phyloP scores from a whole-genome alignment of 2,797 vertebrate species.

The Oryzias dopingdopingensis region DNA sequence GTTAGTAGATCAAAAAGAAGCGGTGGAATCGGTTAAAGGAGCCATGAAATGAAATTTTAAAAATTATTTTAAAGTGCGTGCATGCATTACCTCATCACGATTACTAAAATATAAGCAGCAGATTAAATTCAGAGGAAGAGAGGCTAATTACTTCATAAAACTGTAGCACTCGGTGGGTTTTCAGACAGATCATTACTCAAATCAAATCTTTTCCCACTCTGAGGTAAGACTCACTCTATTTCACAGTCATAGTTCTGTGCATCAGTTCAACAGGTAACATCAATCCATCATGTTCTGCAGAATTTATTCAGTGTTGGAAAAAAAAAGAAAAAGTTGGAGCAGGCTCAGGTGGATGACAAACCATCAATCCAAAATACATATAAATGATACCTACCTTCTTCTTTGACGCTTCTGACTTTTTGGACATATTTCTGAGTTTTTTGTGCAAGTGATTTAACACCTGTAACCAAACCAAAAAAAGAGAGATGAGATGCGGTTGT shows the following conservation, averaged over 20 bases:
- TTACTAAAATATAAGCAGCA: not conserved
- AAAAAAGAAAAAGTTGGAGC: not conserved
- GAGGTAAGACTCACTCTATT: not conserved
- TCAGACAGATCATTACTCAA: too few relatives aligned
- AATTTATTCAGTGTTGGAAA: not conserved
- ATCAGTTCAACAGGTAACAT: slow-evolving; percentile 4
- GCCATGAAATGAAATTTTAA: too few relatives aligned
- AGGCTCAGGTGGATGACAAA: not conserved
- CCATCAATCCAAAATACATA: not conserved
- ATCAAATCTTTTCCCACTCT: not conserved
- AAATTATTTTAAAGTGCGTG: not conserved
- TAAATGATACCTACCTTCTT: slow-evolving; percentile 86
- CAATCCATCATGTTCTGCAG: too few relatives aligned
- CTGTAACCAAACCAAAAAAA: slow-evolving; percentile 72
- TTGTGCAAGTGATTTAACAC: slow-evolving; percentile 96
- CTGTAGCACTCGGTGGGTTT: too few relatives aligned
- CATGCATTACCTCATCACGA: not conserved
- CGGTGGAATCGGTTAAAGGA: too few relatives aligned
- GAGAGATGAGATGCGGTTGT: not conserved
- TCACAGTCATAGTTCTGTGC: not conserved
- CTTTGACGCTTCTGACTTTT: slow-evolving; percentile 98
- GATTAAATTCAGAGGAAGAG: too few relatives aligned
- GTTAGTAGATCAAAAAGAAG: too few relatives aligned
- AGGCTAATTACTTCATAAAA: too few relatives aligned
- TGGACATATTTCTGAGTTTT: slow-evolving; percentile 95